Percentiles rank a stretch among this genome's conserved stretches.
Conservation (phyloP, 2,888 invertebrate genomes). For the Eulithis prunata region DNA sequence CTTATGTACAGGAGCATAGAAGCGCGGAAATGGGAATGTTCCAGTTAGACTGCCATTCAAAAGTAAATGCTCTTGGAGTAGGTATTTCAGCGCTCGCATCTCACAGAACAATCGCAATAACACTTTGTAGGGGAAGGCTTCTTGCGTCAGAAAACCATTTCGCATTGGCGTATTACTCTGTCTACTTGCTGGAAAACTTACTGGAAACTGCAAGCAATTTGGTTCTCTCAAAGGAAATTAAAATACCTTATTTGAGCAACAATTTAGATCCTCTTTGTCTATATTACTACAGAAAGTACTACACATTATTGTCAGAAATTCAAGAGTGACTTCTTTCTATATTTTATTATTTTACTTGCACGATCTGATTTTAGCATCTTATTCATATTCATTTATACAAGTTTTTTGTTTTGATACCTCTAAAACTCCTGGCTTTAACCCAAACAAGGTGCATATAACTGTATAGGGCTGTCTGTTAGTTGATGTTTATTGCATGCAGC, state of each 20-base stretch:
- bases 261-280: background rate
- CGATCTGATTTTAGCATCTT: too few species aligned
- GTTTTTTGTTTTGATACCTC: background rate
- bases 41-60: constrained; percentile 24
- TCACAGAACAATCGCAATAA: constrained; percentile 42
- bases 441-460: constrained; percentile 13
- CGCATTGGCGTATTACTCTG: constrained; percentile 12
- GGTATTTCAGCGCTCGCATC: constrained; percentile 37
- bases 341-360: too few species aligned
- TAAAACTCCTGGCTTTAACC: background rate
- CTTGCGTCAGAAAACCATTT: constrained; percentile 27
- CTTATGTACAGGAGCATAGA: constrained; percentile 5
- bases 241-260: background rate
- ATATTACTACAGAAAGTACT: too few species aligned
- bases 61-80: constrained; percentile 36
- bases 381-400: background rate
- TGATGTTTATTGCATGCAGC: constrained; percentile 31
- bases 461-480: constrained; percentile 10
- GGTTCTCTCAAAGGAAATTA: constrained; percentile 1
- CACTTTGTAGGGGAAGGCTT: constrained; percentile 37
- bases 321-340: too few species aligned
- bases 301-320: too few species aligned
- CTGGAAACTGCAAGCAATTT: constrained; percentile 9
- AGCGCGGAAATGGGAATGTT: constrained; percentile 19
- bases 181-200: constrained; percentile 12